A percentile compares a stretch with the other conserved stretches of the same genome.
phyloP scores from a whole-genome alignment of 2,888 invertebrate species.

The Rhynchonema sp. region DNA sequence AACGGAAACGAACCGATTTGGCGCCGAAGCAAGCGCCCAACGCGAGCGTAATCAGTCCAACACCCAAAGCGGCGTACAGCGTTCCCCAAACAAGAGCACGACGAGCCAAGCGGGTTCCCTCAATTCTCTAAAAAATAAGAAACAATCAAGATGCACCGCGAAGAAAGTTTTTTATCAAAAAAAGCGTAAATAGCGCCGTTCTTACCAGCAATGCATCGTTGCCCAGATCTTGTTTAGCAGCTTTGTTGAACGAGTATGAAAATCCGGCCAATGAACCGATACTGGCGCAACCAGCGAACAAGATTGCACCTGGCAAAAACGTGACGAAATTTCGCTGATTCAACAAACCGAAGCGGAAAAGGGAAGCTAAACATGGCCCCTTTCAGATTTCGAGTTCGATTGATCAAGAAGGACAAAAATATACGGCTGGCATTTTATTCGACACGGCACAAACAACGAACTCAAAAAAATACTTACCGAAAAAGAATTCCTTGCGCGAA shows the following conservation, averaged over 20 bases:
- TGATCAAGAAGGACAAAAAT: too few relatives aligned
- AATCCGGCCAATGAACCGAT: not conserved
- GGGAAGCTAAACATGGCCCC: too few relatives aligned
- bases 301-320: not conserved
- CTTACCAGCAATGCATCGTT: not conserved
- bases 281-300: not conserved
- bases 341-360: too few relatives aligned
- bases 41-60: slow-evolving; percentile 26
- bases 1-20: not conserved
- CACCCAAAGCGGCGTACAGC: slow-evolving; percentile 63
- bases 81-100: slow-evolving; percentile 72
- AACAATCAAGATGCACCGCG: not conserved
- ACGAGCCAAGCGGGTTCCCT: slow-evolving; percentile 52
- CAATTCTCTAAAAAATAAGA: not conserved
- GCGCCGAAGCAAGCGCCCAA: not conserved
- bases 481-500: too few relatives aligned
- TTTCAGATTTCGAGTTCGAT: too few relatives aligned
- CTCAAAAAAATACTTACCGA: too few relatives aligned
- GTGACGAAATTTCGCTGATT: too few relatives aligned
- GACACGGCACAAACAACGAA: too few relatives aligned
- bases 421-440: too few relatives aligned
- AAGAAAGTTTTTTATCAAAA: not conserved
- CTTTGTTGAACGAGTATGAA: not conserved
- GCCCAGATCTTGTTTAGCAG: not conserved
- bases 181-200: not conserved